Percentiles rank a stretch among this genome's conserved stretches.
Evolutionary conservation across 2,888 invertebrate genomes (phyloP).

Genomic region (Reticulitermes lucifugus): DNA sequence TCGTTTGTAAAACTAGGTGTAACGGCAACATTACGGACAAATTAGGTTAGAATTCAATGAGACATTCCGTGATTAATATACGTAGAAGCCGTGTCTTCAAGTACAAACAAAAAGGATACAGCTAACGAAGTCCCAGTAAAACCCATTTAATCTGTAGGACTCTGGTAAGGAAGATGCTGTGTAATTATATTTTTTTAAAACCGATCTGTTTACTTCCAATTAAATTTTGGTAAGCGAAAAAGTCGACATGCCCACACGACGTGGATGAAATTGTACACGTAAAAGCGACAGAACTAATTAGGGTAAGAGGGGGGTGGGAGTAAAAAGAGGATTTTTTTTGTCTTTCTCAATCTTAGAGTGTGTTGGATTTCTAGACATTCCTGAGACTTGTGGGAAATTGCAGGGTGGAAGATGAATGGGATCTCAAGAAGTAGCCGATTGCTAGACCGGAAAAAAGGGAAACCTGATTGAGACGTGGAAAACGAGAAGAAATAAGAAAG

Average conservation of each 20-base stretch:
- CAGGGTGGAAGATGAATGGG: conserved; percentile 39
- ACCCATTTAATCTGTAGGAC: not conserved
- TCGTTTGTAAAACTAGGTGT: too few relatives aligned
- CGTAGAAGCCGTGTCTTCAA: not conserved
- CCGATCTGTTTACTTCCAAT: conserved; percentile 19
- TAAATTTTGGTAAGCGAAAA: conserved; percentile 24
- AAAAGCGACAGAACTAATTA: conserved; percentile 41
- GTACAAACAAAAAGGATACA: not conserved
- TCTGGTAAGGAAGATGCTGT: not conserved
- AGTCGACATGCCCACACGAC: not conserved
- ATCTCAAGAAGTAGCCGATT: conserved; percentile 29
- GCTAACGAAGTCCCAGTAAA: not conserved
- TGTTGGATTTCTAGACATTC: conserved; percentile 36
- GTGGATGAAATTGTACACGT: conserved; percentile 28
- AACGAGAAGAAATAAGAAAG: not conserved
- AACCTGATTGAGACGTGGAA: conserved; percentile 40
- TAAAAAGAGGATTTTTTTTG: not conserved
- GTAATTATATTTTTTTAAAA: conserved; percentile 13
- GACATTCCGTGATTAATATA: too few relatives aligned
- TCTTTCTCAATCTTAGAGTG: conserved; percentile 36
- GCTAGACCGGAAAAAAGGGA: conserved; percentile 25
- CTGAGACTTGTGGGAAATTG: conserved; percentile 34
- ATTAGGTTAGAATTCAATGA: too few relatives aligned
- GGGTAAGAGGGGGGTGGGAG: not conserved
- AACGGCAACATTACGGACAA: too few relatives aligned